These are phyloP conservation scores for Halictus rubicundus DNA, from an alignment of 1,140 invertebrate genomes.

Conservation along the genomic window DNA sequence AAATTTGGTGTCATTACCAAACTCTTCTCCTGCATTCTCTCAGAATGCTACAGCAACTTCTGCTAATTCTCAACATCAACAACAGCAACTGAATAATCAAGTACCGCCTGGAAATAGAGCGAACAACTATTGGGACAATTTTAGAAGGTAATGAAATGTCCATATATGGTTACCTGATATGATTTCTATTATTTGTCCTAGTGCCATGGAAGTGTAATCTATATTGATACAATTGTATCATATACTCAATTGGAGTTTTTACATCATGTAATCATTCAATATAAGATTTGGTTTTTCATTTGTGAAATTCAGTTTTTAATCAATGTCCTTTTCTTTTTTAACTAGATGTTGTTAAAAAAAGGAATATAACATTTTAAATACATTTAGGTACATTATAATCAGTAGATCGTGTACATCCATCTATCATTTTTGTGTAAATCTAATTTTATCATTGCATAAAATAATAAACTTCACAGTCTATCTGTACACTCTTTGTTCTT, in stretches of 20 bases:
- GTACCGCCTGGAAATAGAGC: constrained; percentile 92
- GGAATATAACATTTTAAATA: constrained; percentile 2
- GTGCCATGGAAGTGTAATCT: constrained; percentile 9
- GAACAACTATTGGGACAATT: constrained; percentile 96
- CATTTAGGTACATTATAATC: constrained; percentile 45
- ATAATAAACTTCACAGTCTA: constrained; percentile 63
- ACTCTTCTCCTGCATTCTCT: constrained; percentile 61
- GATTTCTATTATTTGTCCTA: constrained; percentile 19
- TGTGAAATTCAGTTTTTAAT: constrained; percentile 25
- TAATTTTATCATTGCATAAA: constrained; percentile 60
- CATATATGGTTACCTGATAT: not conserved
- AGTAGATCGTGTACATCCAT: constrained; percentile 26
- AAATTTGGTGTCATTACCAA: constrained; percentile 73
- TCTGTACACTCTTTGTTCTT: constrained; percentile 54
- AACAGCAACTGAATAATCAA: constrained; percentile 89
- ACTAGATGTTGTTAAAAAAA: constrained; percentile 10
- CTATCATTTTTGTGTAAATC: constrained; percentile 59
- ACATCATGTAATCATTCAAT: constrained; percentile 28
- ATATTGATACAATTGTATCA: constrained; percentile 14
- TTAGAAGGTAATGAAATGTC: constrained; percentile 86
- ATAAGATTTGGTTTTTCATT: constrained; percentile 26
- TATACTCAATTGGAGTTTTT: constrained; percentile 8
- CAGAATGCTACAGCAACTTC: constrained; percentile 52
- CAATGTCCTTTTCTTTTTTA: constrained; percentile 17
- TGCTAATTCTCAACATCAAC: constrained; percentile 62